Evolutionary conservation across 1,140 invertebrate genomes (phyloP).

Genomic region (Drosophila sproati): DNA sequence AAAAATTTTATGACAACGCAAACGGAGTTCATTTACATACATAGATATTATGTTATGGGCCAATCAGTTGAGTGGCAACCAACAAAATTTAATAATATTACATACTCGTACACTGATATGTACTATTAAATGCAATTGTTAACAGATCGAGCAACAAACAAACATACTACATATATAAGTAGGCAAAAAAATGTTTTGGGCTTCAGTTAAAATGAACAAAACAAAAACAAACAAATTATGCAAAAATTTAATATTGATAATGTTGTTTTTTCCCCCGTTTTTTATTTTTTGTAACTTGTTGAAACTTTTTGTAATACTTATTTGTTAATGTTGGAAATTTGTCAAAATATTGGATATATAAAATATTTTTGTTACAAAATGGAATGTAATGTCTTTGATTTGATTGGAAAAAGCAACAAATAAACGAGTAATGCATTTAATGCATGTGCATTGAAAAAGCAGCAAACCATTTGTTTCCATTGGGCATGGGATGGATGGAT

Average conservation of each 20-base stretch:
- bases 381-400: constrained; percentile 69
- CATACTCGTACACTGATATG: neutral
- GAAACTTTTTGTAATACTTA: constrained; percentile 44
- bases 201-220: constrained; percentile 54
- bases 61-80: constrained; percentile 15
- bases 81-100: constrained; percentile 6
- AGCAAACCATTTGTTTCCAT: neutral
- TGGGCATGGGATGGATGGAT: neutral
- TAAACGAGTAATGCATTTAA: constrained; percentile 48
- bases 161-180: constrained; percentile 21
- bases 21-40: constrained; percentile 27
- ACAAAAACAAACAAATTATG: constrained; percentile 17
- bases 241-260: constrained; percentile 27
- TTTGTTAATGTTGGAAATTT: constrained; percentile 59
- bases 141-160: constrained; percentile 21
- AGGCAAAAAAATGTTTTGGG: constrained; percentile 51
- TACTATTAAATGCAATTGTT: constrained; percentile 61
- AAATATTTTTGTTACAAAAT: constrained; percentile 74
- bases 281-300: constrained; percentile 45
- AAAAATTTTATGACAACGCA: constrained; percentile 58
- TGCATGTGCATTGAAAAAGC: constrained; percentile 24
- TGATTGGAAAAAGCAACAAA: constrained; percentile 56
- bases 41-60: constrained; percentile 3
- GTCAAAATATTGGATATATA: constrained; percentile 38
- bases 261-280: constrained; percentile 18